These are phyloP conservation scores for Neoscelio sp. DNA, from an alignment of 2,888 invertebrate genomes.

Conservation along the genomic window DNA sequence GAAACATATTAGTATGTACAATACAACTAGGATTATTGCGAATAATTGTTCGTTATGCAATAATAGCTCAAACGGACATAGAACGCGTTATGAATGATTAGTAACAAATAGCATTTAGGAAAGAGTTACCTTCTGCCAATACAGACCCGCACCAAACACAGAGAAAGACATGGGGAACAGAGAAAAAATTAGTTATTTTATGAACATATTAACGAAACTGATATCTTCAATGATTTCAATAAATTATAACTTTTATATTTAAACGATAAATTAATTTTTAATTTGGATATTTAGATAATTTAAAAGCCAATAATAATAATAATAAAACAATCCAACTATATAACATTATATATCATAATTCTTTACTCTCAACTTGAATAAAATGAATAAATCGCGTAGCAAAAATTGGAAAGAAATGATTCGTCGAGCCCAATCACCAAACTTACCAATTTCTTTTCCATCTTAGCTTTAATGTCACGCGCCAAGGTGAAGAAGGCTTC, in stretches of 20 bases:
- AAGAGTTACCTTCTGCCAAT: slow-evolving; percentile 82
- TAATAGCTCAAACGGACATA: slow-evolving; percentile 41
- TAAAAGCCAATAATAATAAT: too few relatives aligned
- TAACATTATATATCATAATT: too few relatives aligned
- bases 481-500: slow-evolving; percentile 99
- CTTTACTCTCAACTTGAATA: too few relatives aligned
- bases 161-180: slow-evolving; percentile 81
- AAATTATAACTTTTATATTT: slow-evolving; percentile 1
- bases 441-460: slow-evolving; percentile 98
- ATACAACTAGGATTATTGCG: slow-evolving; percentile 51
- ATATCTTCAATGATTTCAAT: neutral
- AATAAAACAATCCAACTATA: too few relatives aligned
- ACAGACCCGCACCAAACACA: slow-evolving; percentile 82
- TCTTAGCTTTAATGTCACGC: slow-evolving; percentile 98
- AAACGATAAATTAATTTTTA: too few relatives aligned
- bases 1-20: slow-evolving; percentile 60
- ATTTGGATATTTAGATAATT: slow-evolving; percentile 7
- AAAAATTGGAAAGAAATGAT: too few relatives aligned
- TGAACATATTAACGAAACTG: slow-evolving; percentile 50
- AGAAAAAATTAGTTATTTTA: slow-evolving; percentile 78
- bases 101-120: slow-evolving; percentile 72
- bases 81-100: slow-evolving; percentile 51
- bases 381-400: too few relatives aligned
- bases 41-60: slow-evolving; percentile 53
- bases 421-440: too few relatives aligned